A percentile compares a stretch with the other conserved stretches of the same genome.
Conservation (phyloP, 1,140 invertebrate genomes). For the Onthophagus taurus region DNA sequence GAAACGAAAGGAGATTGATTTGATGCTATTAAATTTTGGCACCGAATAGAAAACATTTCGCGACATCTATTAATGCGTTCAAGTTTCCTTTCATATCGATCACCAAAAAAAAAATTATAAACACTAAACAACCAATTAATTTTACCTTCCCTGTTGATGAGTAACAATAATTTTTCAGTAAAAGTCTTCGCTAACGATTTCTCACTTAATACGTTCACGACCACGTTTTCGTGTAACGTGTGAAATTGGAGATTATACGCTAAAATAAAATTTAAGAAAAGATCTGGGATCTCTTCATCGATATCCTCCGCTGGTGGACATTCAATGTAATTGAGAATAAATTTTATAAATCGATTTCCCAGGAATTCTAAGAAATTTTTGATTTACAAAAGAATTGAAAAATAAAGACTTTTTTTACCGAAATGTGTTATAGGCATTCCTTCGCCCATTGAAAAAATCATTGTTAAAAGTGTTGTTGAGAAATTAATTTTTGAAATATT, state of each 20-base stretch:
- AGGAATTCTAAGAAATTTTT: constrained; percentile 58
- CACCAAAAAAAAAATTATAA: not conserved
- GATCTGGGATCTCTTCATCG: constrained; percentile 71
- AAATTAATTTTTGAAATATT: constrained; percentile 61
- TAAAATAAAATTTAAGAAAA: constrained; percentile 73
- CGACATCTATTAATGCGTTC: not conserved
- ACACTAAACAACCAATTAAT: not conserved
- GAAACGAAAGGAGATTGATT: too few relatives aligned
- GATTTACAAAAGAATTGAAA: constrained; percentile 3
- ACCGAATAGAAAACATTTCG: too few relatives aligned
- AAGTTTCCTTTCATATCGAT: not conserved
- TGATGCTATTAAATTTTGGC: too few relatives aligned
- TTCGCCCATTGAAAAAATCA: constrained; percentile 82
- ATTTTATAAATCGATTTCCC: constrained; percentile 66
- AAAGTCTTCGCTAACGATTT: constrained; percentile 70
- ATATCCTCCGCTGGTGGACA: constrained; percentile 62
- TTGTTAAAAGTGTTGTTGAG: constrained; percentile 68
- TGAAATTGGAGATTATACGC: constrained; percentile 83
- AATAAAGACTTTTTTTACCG: constrained; percentile 42
- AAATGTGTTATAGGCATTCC: constrained; percentile 74
- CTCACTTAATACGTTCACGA: constrained; percentile 63
- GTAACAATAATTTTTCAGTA: constrained; percentile 77
- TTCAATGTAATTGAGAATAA: constrained; percentile 73
- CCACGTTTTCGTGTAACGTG: constrained; percentile 56
- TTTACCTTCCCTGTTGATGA: constrained; percentile 83